Base-by-base conservation (phyloP, 2,113 vertebrate species). In the Toxostoma redivivum region DNA sequence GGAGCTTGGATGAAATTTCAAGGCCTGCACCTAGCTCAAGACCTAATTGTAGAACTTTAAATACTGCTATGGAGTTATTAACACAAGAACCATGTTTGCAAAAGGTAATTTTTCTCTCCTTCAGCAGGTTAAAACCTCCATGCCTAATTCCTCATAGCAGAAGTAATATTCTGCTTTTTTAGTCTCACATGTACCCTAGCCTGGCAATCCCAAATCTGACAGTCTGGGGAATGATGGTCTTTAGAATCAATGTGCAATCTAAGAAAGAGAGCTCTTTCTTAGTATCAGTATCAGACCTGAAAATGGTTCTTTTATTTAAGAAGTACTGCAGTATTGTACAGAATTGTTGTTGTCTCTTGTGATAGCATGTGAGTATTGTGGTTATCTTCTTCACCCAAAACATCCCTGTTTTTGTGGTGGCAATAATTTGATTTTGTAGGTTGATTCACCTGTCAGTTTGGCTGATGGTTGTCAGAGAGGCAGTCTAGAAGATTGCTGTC, bases 1-100 rank as follows among this genome's bases (percentile, higher is more conserved):
- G 98, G 15, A 98, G 66, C 79, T 93, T 99, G 66, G 98, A 98
- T 53, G 92, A 97, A 70, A 99, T 99, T 94, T 98, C 98, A 82
- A 97, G 98, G 58, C 98, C 98, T 88, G 94, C 97, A 58, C 98
- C 97, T 71, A 96, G 73, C 65, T 98, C 98, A 79, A 97, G 95
- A 79, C 81, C 83, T 58, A 97, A 94, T 4, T 98, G 93, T 94
- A 97, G 92, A 50, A 94, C 92, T 81, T 98, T 98, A 77, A 98
- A 84, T 92, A 72, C 94, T 40, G 95, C 97, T 47, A 86, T 99
- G 76, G 98, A 98, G 85, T 97, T 99, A 83, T 91, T 99, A 70
- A 98, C 97, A 31, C 91, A 97, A 12, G 98, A 99, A 42, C 76
- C 88, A 13, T 31, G 37, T 15, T 90, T 97, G 47, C 40, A 89